Percentiles rank a stretch among this genome's conserved stretches.
Conservation (phyloP, 2,113 vertebrate species). For the Leuciscus idus region DNA sequence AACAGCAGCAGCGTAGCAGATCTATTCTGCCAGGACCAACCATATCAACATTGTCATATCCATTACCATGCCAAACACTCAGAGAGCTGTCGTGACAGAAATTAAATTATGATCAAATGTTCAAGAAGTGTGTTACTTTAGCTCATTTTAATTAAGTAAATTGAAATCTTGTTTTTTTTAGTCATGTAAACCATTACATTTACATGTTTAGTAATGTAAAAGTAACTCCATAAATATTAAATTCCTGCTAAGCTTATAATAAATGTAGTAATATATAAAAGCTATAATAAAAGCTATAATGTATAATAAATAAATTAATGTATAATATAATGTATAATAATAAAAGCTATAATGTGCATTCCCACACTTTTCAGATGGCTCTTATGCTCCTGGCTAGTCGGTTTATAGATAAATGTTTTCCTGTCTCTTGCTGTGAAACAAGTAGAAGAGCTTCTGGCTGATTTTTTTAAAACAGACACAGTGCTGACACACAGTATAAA, state of each 20-base stretch:
- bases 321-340: too few relatives aligned
- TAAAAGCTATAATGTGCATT: not conserved
- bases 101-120: not conserved
- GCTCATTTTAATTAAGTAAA: not conserved
- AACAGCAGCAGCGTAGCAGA: too few relatives aligned
- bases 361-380: not conserved
- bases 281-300: too few relatives aligned
- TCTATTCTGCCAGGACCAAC: too few relatives aligned
- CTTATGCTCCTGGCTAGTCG: not conserved
- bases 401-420: conserved; percentile 33
- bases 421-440: conserved; percentile 18
- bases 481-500: conserved; percentile 14
- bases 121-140: not conserved
- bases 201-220: not conserved
- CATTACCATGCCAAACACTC: too few relatives aligned
- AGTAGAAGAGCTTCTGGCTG: conserved; percentile 27
- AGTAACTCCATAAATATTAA: not conserved
- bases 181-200: not conserved
- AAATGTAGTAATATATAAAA: not conserved
- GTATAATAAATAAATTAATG: too few relatives aligned
- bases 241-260: not conserved
- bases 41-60: too few relatives aligned
- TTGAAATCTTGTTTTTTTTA: not conserved
- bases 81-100: not conserved
- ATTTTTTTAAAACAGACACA: conserved; percentile 24